Evolutionary conservation across 2,888 invertebrate species (phyloP), one percentile per base, ranked within the genome.

Genomic region (Drosophila stalkeri): DNA sequence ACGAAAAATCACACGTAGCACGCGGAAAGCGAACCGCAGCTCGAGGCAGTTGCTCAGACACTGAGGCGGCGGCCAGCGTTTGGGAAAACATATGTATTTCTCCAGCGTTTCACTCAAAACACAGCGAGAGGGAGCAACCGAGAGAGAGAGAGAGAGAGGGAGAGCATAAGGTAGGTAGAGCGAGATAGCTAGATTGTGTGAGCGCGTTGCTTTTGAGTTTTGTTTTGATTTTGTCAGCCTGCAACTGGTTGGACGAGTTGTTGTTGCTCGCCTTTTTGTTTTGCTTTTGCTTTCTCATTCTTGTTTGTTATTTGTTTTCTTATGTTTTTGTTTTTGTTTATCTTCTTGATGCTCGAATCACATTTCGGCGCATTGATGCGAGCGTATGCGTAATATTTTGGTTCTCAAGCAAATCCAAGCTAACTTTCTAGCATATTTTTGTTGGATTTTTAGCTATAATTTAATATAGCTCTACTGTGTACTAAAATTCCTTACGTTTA

Each of bases 231-330:
- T 72, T 56, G 61, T 51, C 72, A 64, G 37, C 23, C 72, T 64
- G 75, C 87, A 90, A 90, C 90, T 90, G 82, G 87, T 90, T 86
- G 64, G 60, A 71, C 59, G 55, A 56, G 63, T 65, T 80, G 73
- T 73, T 73, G 67, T 71, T 67, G n/a, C 69, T 64, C 39, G 51
- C 18, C 16, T 64, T 82, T 89, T 86, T 80, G 74, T 66, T 75
- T 82, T 68, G 75, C 51, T 81, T 33, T 70, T 54, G 60, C 67
- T 52, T 73, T 72, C 51, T 61, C 52, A 52, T 73, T 74, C 51
- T 67, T 66, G 49, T 74, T 56, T 72, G 67, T 68, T 75, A 49
- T 61, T 61, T 11, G n/a, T 7, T 18, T 6, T 18, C 6, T 44
- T 20, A 39, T 59, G 54, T 55, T 39, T 43, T 33, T 33, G 33